Conservation (phyloP, 2,113 vertebrate species). For the Seriola rivoliana region DNA sequence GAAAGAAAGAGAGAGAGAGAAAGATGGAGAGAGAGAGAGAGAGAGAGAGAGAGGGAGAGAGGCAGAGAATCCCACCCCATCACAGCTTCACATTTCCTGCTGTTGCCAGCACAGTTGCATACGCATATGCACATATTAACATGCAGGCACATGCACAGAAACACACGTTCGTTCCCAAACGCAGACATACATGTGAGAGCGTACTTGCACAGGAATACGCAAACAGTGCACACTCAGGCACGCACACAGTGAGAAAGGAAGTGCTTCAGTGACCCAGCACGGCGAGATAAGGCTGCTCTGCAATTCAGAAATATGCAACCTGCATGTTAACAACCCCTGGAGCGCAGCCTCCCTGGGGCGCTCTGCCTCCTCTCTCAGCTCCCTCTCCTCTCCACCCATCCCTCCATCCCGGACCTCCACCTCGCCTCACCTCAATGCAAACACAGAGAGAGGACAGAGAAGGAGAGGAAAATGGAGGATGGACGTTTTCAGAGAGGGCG, state of each 20-base stretch:
- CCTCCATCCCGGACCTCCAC: slow-evolving; percentile 52
- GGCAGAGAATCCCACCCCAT: slow-evolving; percentile 59
- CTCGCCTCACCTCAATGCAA: slow-evolving; percentile 58
- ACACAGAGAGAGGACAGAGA: slow-evolving; percentile 19
- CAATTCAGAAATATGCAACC: slow-evolving; percentile 83
- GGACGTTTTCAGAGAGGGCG: slow-evolving; percentile 19
- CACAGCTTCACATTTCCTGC: slow-evolving; percentile 61
- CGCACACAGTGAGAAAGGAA: slow-evolving; percentile 54
- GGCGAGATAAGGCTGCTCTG: slow-evolving; percentile 78
- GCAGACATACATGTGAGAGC: slow-evolving; percentile 30
- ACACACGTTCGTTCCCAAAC: slow-evolving; percentile 26
- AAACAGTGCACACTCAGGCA: slow-evolving; percentile 16
- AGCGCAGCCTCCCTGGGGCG: slow-evolving; percentile 72
- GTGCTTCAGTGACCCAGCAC: slow-evolving; percentile 77
- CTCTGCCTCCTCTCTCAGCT: slow-evolving; percentile 63
- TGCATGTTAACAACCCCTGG: slow-evolving; percentile 84
- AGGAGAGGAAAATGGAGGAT: slow-evolving; percentile 49
- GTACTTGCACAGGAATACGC: slow-evolving; percentile 12
- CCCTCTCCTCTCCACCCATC: slow-evolving; percentile 46
- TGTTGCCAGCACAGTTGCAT: slow-evolving; percentile 46
- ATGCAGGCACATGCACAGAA: slow-evolving; percentile 23
- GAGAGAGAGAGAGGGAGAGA: slow-evolving; percentile 23
- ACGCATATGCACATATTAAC: slow-evolving; percentile 58
- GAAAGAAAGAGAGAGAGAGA: slow-evolving; percentile 62
- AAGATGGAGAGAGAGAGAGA: slow-evolving; percentile 26